Percentiles rank a stretch among this genome's conserved stretches.
These are phyloP conservation scores for Cladorhizidae sp. DNA, from an alignment of 37 sponge, comb jelly and placozoan species.

Conservation along the genomic window DNA sequence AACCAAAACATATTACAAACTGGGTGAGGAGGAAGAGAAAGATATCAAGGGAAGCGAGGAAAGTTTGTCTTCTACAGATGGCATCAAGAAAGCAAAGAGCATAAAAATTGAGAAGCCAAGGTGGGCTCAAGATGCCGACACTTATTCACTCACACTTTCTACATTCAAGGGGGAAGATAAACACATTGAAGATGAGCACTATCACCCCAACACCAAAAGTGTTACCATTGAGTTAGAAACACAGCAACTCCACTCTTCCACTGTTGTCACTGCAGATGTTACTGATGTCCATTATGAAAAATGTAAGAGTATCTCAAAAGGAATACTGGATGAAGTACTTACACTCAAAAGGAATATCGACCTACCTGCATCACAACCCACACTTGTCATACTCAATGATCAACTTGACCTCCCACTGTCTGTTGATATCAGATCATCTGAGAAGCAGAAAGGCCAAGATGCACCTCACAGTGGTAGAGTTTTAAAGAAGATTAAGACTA, in stretches of 20 bases:
- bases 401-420: not conserved
- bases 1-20: constrained; percentile 32
- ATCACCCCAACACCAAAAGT: not conserved
- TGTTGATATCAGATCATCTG: not conserved
- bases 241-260: too few relatives aligned
- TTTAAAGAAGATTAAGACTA: not conserved
- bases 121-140: not conserved
- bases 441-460: not conserved
- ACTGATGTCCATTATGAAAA: too few relatives aligned
- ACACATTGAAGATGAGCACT: not conserved
- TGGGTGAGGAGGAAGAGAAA: constrained; percentile 25
- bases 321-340: not conserved
- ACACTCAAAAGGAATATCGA: not conserved
- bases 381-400: not conserved
- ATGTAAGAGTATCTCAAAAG: too few relatives aligned
- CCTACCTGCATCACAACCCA: not conserved
- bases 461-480: not conserved
- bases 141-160: not conserved
- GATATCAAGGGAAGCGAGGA: not conserved
- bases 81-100: constrained; percentile 7
- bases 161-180: not conserved
- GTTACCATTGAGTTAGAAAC: not conserved
- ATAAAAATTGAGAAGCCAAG: constrained; percentile 10
- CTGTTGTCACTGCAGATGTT: too few relatives aligned
- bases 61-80: not conserved